Base-by-base conservation (phyloP, 2,113 vertebrate genomes). In the Tragelaphus scriptus region DNA sequence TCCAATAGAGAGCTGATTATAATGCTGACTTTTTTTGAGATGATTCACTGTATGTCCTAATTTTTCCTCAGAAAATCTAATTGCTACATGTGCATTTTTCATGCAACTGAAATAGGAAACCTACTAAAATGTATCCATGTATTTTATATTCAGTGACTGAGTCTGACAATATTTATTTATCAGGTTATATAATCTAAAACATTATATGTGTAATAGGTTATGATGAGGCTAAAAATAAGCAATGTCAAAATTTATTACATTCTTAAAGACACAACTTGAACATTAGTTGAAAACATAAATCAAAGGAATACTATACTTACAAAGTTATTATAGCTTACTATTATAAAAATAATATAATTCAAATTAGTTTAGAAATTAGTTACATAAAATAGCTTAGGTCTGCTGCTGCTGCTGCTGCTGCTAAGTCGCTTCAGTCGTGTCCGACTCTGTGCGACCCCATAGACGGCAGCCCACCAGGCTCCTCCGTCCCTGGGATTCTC, bases 61-160 rank as follows among this genome's bases (percentile, higher is more conserved):
- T 84, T 97, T 95, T 86, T 95, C 1, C 44, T 88, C n/a, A 80
- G 44, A 94, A 94, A 84, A 89, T 94, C 25, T 77, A 85, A 91
- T 90, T 85, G 15, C 1, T 55, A 25, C 15, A 79, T 71, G 21
- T 58, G 56, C 0, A 56, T 7, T 92, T 94, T 68, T 5, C 7
- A 71, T 26, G 13, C 6, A 71, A 5, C 26, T 58, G 21, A 92
- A 49, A 88, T 53, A 90, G 4, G 5, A 89, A 96, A 71, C 13
- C 26, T 92, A 68, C 71, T 88, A 51, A 95, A 97, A 81, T 26
- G 26, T 80, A 87, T 17, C 15, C 32, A 93, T 81, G 1, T 79
- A 77, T 59, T 71, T 95, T 86, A 79, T 55, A n/a, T 17, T 96
- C 30, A 96, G 12, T 26, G 16, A 90, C 3, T 84, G 44, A 95